A percentile compares a stretch with the other conserved stretches of the same genome.
Conservation (phyloP, 2,797 vertebrate genomes). For the Sarcophilus harrisii region DNA sequence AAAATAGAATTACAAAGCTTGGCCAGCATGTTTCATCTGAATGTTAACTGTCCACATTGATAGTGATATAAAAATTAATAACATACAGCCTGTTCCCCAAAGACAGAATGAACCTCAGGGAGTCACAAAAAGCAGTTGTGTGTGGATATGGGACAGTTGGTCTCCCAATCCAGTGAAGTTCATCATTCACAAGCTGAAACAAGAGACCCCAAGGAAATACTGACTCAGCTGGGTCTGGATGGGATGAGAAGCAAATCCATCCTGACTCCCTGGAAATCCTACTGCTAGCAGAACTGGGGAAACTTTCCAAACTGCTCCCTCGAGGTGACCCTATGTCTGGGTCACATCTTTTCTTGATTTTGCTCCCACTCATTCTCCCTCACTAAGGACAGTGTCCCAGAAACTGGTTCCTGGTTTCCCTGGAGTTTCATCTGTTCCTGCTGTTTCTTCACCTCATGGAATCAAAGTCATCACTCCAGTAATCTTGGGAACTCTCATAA, state of each 20-base stretch:
- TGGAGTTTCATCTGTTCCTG: background rate
- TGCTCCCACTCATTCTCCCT: background rate
- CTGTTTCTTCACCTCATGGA: background rate
- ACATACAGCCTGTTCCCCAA: constrained; percentile 13
- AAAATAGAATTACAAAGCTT: background rate
- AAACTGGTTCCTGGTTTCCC: background rate
- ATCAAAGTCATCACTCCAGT: background rate
- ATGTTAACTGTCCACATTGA: constrained; percentile 20
- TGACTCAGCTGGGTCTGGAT: background rate
- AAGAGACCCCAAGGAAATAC: background rate
- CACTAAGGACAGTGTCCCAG: background rate
- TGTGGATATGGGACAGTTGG: background rate
- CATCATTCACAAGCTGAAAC: constrained; percentile 3
- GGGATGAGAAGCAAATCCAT: background rate
- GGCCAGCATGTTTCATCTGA: background rate
- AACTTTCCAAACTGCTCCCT: background rate
- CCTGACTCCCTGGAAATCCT: background rate
- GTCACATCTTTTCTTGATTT: background rate
- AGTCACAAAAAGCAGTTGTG: background rate
- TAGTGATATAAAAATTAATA: constrained; percentile 1
- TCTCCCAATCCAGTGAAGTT: background rate
- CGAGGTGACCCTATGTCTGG: background rate
- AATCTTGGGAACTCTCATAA: background rate
- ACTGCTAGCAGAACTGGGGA: background rate
- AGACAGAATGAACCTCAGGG: constrained; percentile 12